Conservation (phyloP, 37 sponge, comb jelly and placozoan genomes). For the Trichoplax adhaerens region DNA sequence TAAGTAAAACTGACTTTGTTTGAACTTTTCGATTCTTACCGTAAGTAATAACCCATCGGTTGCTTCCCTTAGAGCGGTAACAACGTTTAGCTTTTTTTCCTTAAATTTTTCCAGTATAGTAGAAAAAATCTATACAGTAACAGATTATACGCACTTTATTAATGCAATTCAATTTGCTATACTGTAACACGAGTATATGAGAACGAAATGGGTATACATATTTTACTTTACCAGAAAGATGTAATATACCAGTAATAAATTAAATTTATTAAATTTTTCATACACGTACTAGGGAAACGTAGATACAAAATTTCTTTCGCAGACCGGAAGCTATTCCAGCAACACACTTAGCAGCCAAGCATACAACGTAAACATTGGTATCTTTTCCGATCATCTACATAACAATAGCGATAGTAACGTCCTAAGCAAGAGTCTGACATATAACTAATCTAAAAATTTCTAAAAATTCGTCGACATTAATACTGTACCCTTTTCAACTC, state of each 20-base stretch:
- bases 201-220: too few relatives aligned
- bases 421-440: not conserved
- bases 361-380: conserved; percentile 76
- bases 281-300: conserved; percentile 14
- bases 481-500: conserved; percentile 41
- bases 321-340: conserved; percentile 73
- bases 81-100: conserved; percentile 81
- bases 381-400: conserved; percentile 76
- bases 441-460: too few relatives aligned
- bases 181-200: too few relatives aligned
- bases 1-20: too few relatives aligned
- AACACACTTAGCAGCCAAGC: conserved; percentile 63
- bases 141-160: not conserved
- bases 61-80: conserved; percentile 67
- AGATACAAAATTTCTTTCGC: conserved; percentile 29
- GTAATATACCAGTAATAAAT: too few relatives aligned
- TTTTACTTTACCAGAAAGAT: too few relatives aligned
- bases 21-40: conserved; percentile 17
- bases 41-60: conserved; percentile 59
- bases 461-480: too few relatives aligned
- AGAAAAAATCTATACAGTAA: conserved; percentile 14
- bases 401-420: not conserved
- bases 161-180: too few relatives aligned
- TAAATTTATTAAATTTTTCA: not conserved
- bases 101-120: conserved; percentile 77